A percentile compares a stretch with the other conserved stretches of the same genome.
Evolutionary conservation across 2,797 vertebrate genomes (phyloP).

Genomic region (Rhinatrema bivittatum): DNA sequence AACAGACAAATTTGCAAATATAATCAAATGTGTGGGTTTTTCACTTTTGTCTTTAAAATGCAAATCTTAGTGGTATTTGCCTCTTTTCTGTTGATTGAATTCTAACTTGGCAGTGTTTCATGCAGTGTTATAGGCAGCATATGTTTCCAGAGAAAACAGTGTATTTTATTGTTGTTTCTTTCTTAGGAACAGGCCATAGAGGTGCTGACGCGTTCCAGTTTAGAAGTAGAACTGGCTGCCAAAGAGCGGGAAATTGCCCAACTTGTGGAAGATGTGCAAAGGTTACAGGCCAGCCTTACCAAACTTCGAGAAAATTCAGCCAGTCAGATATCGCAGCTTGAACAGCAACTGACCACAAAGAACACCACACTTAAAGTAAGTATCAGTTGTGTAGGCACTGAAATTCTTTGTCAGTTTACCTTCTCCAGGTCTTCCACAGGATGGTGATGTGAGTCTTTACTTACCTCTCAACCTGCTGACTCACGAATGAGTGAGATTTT

Average conservation of each 20-base stretch:
- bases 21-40: too few relatives aligned
- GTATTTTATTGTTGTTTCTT: background rate
- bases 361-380: conserved; percentile 83
- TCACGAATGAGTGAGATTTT: too few relatives aligned
- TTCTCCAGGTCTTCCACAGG: background rate
- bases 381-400: background rate
- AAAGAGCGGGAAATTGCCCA: conserved; percentile 93
- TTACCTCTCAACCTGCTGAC: too few relatives aligned
- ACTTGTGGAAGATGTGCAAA: conserved; percentile 93
- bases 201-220: conserved; percentile 72
- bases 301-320: conserved; percentile 88
- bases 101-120: too few relatives aligned
- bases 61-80: too few relatives aligned
- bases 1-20: too few relatives aligned
- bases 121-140: too few relatives aligned
- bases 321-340: conserved; percentile 87
- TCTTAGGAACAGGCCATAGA: conserved; percentile 75
- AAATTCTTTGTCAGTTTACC: too few relatives aligned
- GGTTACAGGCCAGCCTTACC: conserved; percentile 94
- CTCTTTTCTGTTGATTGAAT: too few relatives aligned
- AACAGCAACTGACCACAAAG: conserved; percentile 90
- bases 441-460: background rate
- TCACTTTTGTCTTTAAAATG: too few relatives aligned
- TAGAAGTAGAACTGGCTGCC: conserved; percentile 89
- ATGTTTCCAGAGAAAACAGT: too few relatives aligned